These are phyloP conservation scores for Lucifuga dentata DNA, from an alignment of 2,113 vertebrate genomes.

Conservation along the genomic window DNA sequence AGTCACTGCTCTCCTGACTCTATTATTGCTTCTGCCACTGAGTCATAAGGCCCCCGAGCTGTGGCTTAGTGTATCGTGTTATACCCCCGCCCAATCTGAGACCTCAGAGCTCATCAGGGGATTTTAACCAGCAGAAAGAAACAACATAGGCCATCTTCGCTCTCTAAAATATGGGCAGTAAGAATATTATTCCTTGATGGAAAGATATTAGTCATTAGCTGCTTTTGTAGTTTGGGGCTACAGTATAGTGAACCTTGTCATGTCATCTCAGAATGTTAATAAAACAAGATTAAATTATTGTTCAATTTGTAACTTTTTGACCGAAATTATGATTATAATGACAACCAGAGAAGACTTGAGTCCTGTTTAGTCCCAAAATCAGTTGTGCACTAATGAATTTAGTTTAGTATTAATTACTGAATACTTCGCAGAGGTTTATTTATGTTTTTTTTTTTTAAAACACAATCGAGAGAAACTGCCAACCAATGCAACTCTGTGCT, in stretches of 20 bases:
- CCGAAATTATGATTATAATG: neutral
- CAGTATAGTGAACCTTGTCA: too few species aligned
- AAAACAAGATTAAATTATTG: too few species aligned
- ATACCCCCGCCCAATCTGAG: neutral
- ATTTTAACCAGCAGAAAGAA: neutral
- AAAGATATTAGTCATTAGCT: neutral
- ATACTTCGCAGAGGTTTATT: slow-evolving; percentile 25
- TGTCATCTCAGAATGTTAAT: too few species aligned
- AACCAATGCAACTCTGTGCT: slow-evolving; percentile 66
- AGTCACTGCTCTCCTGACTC: slow-evolving; percentile 42
- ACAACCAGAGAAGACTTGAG: neutral
- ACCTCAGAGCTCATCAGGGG: slow-evolving; percentile 11
- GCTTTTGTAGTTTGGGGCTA: too few species aligned
- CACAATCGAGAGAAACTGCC: slow-evolving; percentile 48
- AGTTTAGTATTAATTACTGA: too few species aligned
- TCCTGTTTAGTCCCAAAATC: neutral
- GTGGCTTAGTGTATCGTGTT: slow-evolving; percentile 21
- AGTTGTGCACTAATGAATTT: too few species aligned
- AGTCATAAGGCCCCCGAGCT: slow-evolving; percentile 16
- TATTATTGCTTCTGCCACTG: slow-evolving; percentile 37
- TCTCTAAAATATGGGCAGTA: slow-evolving; percentile 12
- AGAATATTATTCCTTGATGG: neutral
- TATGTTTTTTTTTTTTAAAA: too few species aligned
- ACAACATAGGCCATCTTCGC: neutral
- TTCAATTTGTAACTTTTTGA: too few species aligned